Evolutionary conservation across 2,113 vertebrate species (phyloP).

Genomic region (Megaleporinus macrocephalus): DNA sequence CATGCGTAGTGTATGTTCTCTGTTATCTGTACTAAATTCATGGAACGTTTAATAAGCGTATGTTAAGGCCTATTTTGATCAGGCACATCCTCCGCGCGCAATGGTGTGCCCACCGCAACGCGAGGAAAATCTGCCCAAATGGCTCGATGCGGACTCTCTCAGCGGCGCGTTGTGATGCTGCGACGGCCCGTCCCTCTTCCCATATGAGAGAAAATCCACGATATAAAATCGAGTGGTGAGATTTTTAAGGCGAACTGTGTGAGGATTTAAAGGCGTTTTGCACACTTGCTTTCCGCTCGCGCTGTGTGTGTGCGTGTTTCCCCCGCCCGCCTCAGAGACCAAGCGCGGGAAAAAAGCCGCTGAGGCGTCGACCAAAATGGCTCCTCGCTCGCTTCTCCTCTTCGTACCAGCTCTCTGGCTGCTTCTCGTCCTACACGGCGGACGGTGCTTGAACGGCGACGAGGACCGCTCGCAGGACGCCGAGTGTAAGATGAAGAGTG

Average conservation of each 20-base stretch:
- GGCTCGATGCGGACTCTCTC: conserved; percentile 44
- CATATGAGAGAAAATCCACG: neutral
- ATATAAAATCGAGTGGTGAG: conserved; percentile 5
- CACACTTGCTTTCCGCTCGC: neutral
- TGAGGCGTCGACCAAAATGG: conserved; percentile 71
- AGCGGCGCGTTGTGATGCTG: conserved; percentile 38
- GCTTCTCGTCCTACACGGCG: conserved; percentile 35
- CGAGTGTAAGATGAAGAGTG: conserved; percentile 97
- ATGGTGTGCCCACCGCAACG: conserved; percentile 17
- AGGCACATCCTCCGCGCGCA: conserved; percentile 36
- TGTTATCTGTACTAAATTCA: no score
- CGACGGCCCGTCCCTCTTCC: conserved; percentile 25
- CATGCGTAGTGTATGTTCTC: no score
- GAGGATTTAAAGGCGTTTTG: conserved; percentile 6
- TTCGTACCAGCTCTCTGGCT: conserved; percentile 46
- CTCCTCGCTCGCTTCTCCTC: conserved; percentile 55
- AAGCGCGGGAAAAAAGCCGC: conserved; percentile 24
- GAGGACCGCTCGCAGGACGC: conserved; percentile 87
- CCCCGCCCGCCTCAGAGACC: neutral
- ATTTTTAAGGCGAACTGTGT: neutral
- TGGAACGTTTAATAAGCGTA: neutral
- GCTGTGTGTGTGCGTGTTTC: neutral
- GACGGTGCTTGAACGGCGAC: conserved; percentile 72
- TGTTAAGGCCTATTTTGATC: conserved; percentile 34
- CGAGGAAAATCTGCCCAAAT: conserved; percentile 25